Percentiles rank a stretch among this genome's conserved stretches.
phyloP scores from a whole-genome alignment of 2,888 invertebrate genomes.

The Seira ritae region DNA sequence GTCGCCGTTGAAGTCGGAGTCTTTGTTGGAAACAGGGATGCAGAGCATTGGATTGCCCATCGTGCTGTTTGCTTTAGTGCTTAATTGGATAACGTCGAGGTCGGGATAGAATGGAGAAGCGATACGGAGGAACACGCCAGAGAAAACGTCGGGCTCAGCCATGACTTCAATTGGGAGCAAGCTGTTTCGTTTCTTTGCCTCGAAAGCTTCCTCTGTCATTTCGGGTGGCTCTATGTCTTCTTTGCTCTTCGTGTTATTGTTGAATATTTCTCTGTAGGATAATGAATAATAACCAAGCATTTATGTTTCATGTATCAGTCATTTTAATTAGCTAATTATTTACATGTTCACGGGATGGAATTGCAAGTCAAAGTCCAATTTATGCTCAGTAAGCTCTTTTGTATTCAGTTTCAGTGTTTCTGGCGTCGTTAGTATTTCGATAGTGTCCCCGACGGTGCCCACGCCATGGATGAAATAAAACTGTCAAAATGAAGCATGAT shows the following conservation, averaged over 20 bases:
- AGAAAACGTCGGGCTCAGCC: constrained; percentile 12
- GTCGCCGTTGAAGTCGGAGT: background rate
- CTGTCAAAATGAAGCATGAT: background rate
- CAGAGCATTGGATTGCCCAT: constrained; percentile 39
- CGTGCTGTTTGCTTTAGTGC: constrained; percentile 22
- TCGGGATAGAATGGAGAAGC: background rate
- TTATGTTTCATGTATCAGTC: too few species aligned
- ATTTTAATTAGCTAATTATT: background rate
- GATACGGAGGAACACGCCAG: constrained; percentile 27
- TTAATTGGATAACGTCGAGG: background rate
- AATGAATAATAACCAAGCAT: too few species aligned
- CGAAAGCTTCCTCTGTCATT: too few species aligned
- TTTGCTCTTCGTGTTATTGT: constrained; percentile 1
- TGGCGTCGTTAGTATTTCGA: background rate
- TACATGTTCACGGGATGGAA: constrained; percentile 36
- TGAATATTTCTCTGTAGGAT: constrained; percentile 19
- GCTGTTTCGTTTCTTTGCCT: too few species aligned
- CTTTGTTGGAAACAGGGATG: background rate
- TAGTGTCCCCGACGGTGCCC: constrained; percentile 26
- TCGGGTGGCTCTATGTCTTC: background rate
- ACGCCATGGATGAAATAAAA: constrained; percentile 26
- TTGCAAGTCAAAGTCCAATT: background rate
- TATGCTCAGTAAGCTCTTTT: too few species aligned
- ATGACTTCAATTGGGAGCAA: constrained; percentile 32
- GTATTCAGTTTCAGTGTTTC: too few species aligned